Base-by-base conservation (phyloP, 2,888 invertebrate species). In the Pseudococcus viburni region DNA sequence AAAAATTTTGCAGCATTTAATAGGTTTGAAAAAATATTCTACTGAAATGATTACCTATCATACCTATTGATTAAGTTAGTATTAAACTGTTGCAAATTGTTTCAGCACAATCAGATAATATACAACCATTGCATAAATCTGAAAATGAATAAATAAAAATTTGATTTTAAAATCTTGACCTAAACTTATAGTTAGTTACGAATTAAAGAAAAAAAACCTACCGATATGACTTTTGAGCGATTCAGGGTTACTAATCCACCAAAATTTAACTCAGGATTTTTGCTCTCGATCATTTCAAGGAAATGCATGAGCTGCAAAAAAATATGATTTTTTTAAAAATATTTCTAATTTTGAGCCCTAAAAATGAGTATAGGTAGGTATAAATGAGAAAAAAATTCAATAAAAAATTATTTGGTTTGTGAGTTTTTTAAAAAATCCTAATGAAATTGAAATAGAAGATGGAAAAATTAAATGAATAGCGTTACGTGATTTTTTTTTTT, bases 41-140 rank as follows among this genome's bases (percentile, higher is more conserved):
- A 33, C 26, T 33, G 3, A 33, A 33, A 33, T 33, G 26, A n/a
- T n/a, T n/a, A n/a, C 26, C 3, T 33, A 33, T 33, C 26, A 33
- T 33, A n/a, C n/a, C n/a, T n/a, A 1, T 33, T 33, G 3, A 33
- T 33, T 33, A 33, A 33, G 26, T 33, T 19, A 19, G 0, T 19
- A 73, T 73, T 33, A 12, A 15, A 15, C 26, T 0, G 68, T 73
- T 17, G 39, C 19, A n/a, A 80, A 80, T 19, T 80, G 80, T 42
- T 42, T 80, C 19, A 80, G 42, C 12, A 80, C 42, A 8, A 80
- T 80, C n/a, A 80, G 17, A 42, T 80, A 80, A 80, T 80, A 42
- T 7, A 80, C 19, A 6, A 19, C n/a, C 8, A 42, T 19, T 42
- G 42, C 80, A 15, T 33, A 73, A 42, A 80, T n/a, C 80, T 80